phyloP scores from a whole-genome alignment of 2,888 invertebrate species.

The Thymelicus sylvestris region DNA sequence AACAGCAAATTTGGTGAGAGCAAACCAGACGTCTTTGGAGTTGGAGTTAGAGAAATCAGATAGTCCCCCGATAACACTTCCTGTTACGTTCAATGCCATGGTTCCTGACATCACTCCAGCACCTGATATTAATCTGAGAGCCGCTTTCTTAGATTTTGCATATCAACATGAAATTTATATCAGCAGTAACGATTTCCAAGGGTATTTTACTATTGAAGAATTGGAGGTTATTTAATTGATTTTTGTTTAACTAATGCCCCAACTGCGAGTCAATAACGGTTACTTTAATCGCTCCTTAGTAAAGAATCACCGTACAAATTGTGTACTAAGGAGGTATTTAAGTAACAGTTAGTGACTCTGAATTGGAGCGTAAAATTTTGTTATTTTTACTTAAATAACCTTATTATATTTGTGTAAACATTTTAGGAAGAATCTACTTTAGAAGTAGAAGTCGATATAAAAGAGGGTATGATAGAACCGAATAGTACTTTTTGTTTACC shows the following conservation, averaged over 20 bases:
- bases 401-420: neutral
- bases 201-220: constrained; percentile 71
- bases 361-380: no score
- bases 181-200: constrained; percentile 75
- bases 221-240: constrained; percentile 54
- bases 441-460: constrained; percentile 58
- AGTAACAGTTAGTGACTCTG: no score
- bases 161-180: constrained; percentile 80
- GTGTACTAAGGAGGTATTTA: no score
- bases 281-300: no score
- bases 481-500: constrained; percentile 70
- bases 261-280: no score
- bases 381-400: neutral
- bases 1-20: constrained; percentile 80
- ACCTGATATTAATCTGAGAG: constrained; percentile 78
- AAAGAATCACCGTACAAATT: no score
- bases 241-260: no score
- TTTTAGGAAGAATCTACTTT: constrained; percentile 56
- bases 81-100: constrained; percentile 78
- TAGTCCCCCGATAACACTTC: constrained; percentile 79
- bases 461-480: constrained; percentile 75
- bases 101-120: constrained; percentile 80
- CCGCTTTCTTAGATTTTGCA: constrained; percentile 84
- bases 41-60: constrained; percentile 85
- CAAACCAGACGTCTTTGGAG: constrained; percentile 73